A percentile compares a stretch with the other conserved stretches of the same genome.
These are phyloP conservation scores for Rachycentron canadum DNA, from an alignment of 2,797 vertebrate genomes.

Conservation along the genomic window DNA sequence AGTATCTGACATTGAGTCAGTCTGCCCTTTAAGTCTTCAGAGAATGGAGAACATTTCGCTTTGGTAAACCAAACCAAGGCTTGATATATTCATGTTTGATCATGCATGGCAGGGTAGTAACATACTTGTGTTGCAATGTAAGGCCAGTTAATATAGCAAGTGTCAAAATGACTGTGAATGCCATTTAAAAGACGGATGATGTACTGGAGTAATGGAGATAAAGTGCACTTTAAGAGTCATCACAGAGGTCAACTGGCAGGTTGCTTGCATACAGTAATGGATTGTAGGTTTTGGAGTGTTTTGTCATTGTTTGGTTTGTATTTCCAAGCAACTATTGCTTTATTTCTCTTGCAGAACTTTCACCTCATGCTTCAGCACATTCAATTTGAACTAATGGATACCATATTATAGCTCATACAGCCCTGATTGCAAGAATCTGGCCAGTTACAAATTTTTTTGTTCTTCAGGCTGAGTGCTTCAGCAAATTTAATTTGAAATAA, in stretches of 20 bases:
- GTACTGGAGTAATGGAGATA: not conserved
- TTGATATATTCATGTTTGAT: constrained; percentile 23
- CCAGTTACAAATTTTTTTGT: not conserved
- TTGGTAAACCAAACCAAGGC: constrained; percentile 15
- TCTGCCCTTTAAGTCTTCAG: constrained; percentile 25
- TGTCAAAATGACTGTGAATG: constrained; percentile 22
- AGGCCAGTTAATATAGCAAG: constrained; percentile 4
- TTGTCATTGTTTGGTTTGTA: not conserved
- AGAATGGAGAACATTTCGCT: constrained; percentile 4
- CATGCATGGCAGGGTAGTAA: constrained; percentile 5
- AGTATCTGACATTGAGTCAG: constrained; percentile 32
- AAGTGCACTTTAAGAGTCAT: constrained; percentile 1
- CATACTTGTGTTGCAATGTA: constrained; percentile 6
- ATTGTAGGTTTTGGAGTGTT: not conserved
- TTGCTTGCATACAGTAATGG: not conserved
- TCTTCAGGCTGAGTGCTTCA: too few relatives aligned
- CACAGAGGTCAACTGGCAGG: not conserved
- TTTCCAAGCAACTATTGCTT: not conserved
- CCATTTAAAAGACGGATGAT: constrained; percentile 23
- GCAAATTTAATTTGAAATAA: not conserved
- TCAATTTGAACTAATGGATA: too few relatives aligned
- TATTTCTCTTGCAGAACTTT: not conserved
- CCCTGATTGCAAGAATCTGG: not conserved
- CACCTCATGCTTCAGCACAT: not conserved
- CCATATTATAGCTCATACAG: too few relatives aligned